Evolutionary conservation across 1,140 invertebrate genomes (phyloP), one percentile per base, ranked within the genome.

Genomic region (Macrobrachium nipponense): DNA sequence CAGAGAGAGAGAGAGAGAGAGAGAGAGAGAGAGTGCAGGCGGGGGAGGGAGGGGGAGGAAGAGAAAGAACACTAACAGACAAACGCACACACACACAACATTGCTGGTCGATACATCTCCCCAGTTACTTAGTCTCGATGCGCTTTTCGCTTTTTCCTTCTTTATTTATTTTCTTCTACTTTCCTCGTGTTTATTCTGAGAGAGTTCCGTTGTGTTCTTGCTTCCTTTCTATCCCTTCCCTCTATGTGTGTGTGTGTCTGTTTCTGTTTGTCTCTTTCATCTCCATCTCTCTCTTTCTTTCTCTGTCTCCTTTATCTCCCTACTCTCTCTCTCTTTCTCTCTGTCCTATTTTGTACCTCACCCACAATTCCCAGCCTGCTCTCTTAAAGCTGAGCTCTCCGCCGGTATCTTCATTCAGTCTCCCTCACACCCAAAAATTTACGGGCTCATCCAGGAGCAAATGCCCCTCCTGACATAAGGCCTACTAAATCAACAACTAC

Each of bases 1-100:
- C 51, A 80, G 59, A 80, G 77, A 80, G 59, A 64, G 77, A 43
- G 59, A 27, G 20, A 80, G 59, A 64, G 77, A 17, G 44, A 58
- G 44, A 58, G 51, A 58, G 44, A 44, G 51, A 44, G 73, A 44
- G 59, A 58, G 73, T 51, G 27, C 23, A 20, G 27, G 23, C 43
- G 15, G 11, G 43, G 17, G 44, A 51, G 11, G 15, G 73, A 58
- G 44, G 27, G 73, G 44, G 59, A 58, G 27, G 44, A 76, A 58
- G 73, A 76, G 59, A 58, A 44, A 51, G 59, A 44, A 44, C 59
- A 51, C 51, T 73, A 73, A 76, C 73, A n/a, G 20, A 20, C 20
- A 76, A 20, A 58, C 17, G 73, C 44, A 76, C 15, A 76, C 51
- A 51, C 15, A 76, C 51, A 51, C 51, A 6, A 2, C 51, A 51